Percentiles rank a stretch among this genome's conserved stretches.
These are phyloP conservation scores for Chionomys nivalis DNA, from an alignment of 2,113 vertebrate genomes.

Conservation along the genomic window DNA sequence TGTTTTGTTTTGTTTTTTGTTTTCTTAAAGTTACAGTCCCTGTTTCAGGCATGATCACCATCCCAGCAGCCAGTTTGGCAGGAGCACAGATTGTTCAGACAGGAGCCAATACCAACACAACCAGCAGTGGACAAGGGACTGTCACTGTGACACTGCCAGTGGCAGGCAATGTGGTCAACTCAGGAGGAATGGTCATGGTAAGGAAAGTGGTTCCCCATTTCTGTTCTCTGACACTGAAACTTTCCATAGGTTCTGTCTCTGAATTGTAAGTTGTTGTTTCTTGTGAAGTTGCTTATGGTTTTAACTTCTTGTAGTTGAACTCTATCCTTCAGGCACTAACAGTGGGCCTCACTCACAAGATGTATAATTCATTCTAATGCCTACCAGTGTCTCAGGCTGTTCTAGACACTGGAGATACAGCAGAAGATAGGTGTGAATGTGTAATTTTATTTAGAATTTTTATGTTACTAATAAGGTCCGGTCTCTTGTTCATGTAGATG, in stretches of 20 bases:
- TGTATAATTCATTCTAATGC: background rate
- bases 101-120: slow-evolving; percentile 95
- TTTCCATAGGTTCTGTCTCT: background rate
- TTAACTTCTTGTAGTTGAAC: background rate
- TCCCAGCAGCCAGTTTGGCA: slow-evolving; percentile 96
- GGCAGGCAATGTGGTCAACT: slow-evolving; percentile 97
- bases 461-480: background rate
- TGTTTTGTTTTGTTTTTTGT: slow-evolving; percentile 82
- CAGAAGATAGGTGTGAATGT: background rate
- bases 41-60: slow-evolving; percentile 99
- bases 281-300: background rate
- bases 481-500: slow-evolving; percentile 88
- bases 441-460: slow-evolving; percentile 5
- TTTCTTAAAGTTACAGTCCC: slow-evolving; percentile 91
- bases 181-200: slow-evolving; percentile 99
- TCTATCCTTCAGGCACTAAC: background rate
- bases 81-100: slow-evolving; percentile 98
- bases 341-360: background rate
- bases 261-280: background rate
- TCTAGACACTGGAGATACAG: background rate
- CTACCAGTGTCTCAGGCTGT: background rate
- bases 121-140: slow-evolving; percentile 97
- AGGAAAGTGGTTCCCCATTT: slow-evolving; percentile 60
- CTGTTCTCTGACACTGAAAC: background rate
- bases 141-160: slow-evolving; percentile 98